phyloP scores from a whole-genome alignment of 2,888 invertebrate genomes.

The Yponomeuta malinellus region DNA sequence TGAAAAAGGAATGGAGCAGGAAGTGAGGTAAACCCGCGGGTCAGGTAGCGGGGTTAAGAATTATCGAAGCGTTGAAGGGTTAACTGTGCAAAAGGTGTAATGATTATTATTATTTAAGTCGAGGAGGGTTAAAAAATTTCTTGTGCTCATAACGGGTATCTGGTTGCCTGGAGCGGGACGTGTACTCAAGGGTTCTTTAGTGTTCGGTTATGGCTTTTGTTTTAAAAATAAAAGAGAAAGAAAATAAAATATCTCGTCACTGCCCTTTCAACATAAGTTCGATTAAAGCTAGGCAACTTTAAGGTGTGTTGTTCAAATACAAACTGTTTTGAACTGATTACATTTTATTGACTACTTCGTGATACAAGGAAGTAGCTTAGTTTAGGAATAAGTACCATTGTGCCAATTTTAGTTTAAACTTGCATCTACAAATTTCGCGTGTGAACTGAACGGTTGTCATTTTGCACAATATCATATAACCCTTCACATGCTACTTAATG shows the following conservation, averaged over 20 bases:
- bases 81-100: constrained; percentile 65
- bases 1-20: constrained; percentile 68
- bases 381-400: too few relatives aligned
- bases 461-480: constrained; percentile 56
- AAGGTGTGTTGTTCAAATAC: too few relatives aligned
- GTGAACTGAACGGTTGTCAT: constrained; percentile 65
- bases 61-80: constrained; percentile 68
- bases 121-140: constrained; percentile 43
- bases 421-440: constrained; percentile 41
- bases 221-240: too few relatives aligned
- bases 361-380: too few relatives aligned
- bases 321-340: too few relatives aligned
- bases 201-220: background rate
- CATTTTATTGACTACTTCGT: too few relatives aligned
- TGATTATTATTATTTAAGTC: constrained; percentile 67
- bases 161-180: constrained; percentile 44
- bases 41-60: constrained; percentile 72
- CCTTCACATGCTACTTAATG: constrained; percentile 69
- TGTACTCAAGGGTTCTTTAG: background rate
- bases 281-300: too few relatives aligned
- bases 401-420: background rate
- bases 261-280: too few relatives aligned
- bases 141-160: constrained; percentile 44
- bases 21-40: constrained; percentile 56
- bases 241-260: too few relatives aligned